Percentiles rank a stretch among this genome's conserved stretches.
phyloP scores from a whole-genome alignment of 30 jellyfish, hydroid and myxozoan species.

The Clytia hemisphaerica region DNA sequence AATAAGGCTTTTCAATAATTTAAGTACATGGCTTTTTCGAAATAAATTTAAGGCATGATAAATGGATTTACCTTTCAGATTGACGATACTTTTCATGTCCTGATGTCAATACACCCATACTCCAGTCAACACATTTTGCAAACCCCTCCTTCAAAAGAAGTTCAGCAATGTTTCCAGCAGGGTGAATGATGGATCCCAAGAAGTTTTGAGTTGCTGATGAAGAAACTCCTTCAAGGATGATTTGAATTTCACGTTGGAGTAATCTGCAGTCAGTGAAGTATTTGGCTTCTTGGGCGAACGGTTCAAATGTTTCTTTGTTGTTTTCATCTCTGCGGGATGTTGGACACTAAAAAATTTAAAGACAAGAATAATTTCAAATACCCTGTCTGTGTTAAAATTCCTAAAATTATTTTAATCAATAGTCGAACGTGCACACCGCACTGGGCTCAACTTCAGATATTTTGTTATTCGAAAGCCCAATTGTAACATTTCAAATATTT shows the following conservation, averaged over 20 bases:
- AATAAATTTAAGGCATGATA: too few species aligned
- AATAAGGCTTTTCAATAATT: too few species aligned
- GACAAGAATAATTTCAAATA: too few species aligned
- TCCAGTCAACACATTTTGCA: constrained; percentile 92
- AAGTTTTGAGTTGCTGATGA: constrained; percentile 75
- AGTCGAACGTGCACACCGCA: too few species aligned
- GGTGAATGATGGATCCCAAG: constrained; percentile 73
- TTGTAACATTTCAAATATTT: too few species aligned
- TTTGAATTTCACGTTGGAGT: constrained; percentile 77
- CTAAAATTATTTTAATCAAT: too few species aligned
- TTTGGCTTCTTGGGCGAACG: constrained; percentile 79
- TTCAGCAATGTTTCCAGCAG: constrained; percentile 91
- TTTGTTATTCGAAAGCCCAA: too few species aligned
- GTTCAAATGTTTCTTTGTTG: constrained; percentile 66
- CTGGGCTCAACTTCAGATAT: too few species aligned
- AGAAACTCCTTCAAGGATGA: constrained; percentile 80
- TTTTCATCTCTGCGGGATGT: constrained; percentile 63
- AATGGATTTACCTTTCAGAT: constrained; percentile 51
- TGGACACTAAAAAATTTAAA: constrained; percentile 84
- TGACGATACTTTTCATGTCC: constrained; percentile 84
- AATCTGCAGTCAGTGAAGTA: constrained; percentile 85
- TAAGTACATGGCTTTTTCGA: too few species aligned
- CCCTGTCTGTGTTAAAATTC: too few species aligned
- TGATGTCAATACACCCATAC: constrained; percentile 70
- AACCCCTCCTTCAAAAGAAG: constrained; percentile 72